Evolutionary conservation across 2,797 vertebrate species (phyloP), one percentile per base, ranked within the genome.

Genomic region (Astyanax mexicanus): DNA sequence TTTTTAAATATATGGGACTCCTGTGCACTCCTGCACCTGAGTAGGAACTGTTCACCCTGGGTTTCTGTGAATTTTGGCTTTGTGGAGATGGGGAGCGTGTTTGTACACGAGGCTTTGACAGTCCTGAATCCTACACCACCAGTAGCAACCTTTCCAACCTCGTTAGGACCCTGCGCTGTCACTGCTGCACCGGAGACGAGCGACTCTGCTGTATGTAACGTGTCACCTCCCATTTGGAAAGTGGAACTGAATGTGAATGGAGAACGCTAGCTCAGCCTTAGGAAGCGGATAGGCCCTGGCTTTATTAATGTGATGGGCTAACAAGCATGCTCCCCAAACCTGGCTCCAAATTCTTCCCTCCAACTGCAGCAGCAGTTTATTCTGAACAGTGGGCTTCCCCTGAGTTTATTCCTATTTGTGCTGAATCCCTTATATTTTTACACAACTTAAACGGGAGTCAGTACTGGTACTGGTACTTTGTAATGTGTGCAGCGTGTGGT

Each of bases 211-310:
- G 51, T 25, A n/a, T 74, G 62, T 58, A 67, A 42, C 29, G 8
- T 37, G 38, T 67, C 72, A 67, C 19, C 23, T 67, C 40, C 65
- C 27, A 13, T 74, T 57, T 57, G 17, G 38, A 12, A 57, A 19
- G 19, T 64, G 12, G 60, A 73, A 58, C 47, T 37, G 38, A 52
- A 17, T n/a, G 23, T 32, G 25, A 32, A 32, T 27, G 54, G 54
- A 40, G 29, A 65, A 42, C 15, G 72, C 51, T 57, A 72, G 52
- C 49, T 74, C 51, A 47, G 72, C 38, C 38, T n/a, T 55, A 38
- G 37, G 27, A 55, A 55, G 32, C 12, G 49, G 32, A 54, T 21
- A 55, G 25, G n/a, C 37, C 54, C 61, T 32, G 72, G 38, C 5
- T n/a, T 49, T 66, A 57, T 74, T 55, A 55, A 25, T 38, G 54